Base-by-base conservation (phyloP, 2,797 vertebrate genomes). In the Clarias platycephalus region DNA sequence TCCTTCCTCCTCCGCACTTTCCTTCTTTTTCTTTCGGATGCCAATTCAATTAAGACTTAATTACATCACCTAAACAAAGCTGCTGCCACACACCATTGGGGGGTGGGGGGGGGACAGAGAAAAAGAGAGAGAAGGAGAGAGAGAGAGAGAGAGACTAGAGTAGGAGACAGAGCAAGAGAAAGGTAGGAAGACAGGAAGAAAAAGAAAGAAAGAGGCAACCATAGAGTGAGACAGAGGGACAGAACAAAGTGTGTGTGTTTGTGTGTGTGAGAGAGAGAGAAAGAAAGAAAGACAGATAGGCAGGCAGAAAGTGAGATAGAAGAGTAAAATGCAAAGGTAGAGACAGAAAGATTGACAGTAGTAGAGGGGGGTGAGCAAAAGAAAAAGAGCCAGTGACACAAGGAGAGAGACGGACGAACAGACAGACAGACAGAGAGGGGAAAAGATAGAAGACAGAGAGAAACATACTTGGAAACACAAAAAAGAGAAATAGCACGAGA, bases 31-130 rank as follows among this genome's bases (percentile, higher is more conserved):
- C 87, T 89, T 85, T 90, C 91, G 88, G 83, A 88, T 89, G 91
- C 92, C 93, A 92, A 96, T 96, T 94, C 94, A 96, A 96, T 97
- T 96, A 95, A 93, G 94, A 94, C 91, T 93, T 91, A 95, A 96
- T 96, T 96, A 95, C 89, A 88, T 83, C 90, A 91, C 83, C 89
- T 89, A 94, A 94, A 94, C 91, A 93, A 93, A 93, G 91, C 91
- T 89, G 87, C 92, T 83, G 58, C 89, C 87, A 68, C 85, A 58
- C 70, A 63, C 84, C 57, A 57, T 72, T 31, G 44, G 26, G 12
- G 15, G 37, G 31, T 24, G 77, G 28, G 9, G 8, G 66, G 58
- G 24, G 13, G 34, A 34, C n/a, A 28, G 34, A 44, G 20, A 62
- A 18, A 64, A n/a, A 44, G 4, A 53, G 31, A 13, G 16, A 58